Evolutionary conservation across 2,113 vertebrate genomes (phyloP).

Genomic region (Acinonyx jubatus): DNA sequence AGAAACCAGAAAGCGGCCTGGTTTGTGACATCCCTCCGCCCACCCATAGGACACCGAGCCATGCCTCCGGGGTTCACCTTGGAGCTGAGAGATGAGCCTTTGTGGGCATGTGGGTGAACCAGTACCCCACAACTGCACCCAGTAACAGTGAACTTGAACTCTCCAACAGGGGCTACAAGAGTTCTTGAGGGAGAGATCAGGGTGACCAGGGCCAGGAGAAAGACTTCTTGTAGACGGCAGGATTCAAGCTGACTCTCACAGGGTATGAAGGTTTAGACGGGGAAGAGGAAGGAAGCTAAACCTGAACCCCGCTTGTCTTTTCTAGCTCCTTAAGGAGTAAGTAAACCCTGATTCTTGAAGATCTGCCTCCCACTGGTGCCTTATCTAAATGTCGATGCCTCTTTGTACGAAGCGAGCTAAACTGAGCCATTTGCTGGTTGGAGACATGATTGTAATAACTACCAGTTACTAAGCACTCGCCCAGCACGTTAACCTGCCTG

Average conservation of each 20-base stretch:
- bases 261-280: not conserved
- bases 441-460: accelerated
- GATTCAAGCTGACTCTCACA: not conserved
- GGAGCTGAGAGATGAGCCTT: not conserved
- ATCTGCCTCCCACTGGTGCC: not conserved
- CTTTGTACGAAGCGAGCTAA: not conserved
- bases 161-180: accelerated
- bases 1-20: not conserved
- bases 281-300: not conserved
- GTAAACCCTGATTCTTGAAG: not conserved
- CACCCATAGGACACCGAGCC: accelerated
- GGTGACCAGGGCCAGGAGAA: accelerated
- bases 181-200: too few relatives aligned
- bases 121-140: accelerated
- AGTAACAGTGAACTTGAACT: not conserved
- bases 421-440: accelerated
- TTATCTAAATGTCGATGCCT: not conserved
- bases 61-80: accelerated
- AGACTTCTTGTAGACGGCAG: accelerated
- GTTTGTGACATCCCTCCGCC: accelerated
- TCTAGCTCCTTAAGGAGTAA: not conserved
- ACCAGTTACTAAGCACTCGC: accelerated
- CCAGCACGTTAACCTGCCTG: not conserved
- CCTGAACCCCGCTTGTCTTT: not conserved
- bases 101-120: too few relatives aligned